phyloP scores from a whole-genome alignment of 64 coral and sea anemone species.

The Catalaphyllia jardinei region DNA sequence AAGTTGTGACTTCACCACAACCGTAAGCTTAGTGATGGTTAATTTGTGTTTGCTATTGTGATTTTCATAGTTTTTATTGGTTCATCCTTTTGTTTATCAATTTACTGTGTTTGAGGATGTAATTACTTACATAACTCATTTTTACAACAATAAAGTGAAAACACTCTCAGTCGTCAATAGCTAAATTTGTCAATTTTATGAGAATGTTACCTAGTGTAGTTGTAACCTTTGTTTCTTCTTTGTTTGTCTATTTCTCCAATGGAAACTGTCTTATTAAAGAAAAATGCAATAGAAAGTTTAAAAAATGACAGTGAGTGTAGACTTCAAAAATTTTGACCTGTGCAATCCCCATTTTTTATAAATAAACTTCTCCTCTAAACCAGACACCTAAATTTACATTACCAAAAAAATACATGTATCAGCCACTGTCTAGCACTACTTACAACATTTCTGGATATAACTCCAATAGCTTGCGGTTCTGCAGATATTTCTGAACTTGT shows the following conservation, averaged over 20 bases:
- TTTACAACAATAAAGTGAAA: too few species aligned
- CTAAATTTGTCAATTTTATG: neutral
- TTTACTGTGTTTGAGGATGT: too few species aligned
- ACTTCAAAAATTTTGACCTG: neutral
- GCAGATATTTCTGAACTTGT: constrained; percentile 56
- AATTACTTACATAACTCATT: too few species aligned
- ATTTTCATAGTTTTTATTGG: too few species aligned
- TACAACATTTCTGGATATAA: constrained; percentile 81
- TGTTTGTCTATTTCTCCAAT: neutral
- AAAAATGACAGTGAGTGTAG: neutral
- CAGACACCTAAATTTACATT: neutral
- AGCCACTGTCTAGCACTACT: neutral
- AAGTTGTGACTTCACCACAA: too few species aligned
- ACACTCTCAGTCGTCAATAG: too few species aligned
- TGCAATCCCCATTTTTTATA: neutral
- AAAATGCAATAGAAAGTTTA: neutral
- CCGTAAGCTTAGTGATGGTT: too few species aligned
- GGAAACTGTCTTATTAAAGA: neutral
- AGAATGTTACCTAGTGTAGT: neutral
- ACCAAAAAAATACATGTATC: too few species aligned
- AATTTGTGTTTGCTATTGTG: too few species aligned
- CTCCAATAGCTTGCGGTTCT: constrained; percentile 54
- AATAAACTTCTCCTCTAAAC: neutral
- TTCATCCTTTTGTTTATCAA: too few species aligned
- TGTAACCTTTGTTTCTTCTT: neutral